phyloP scores from a whole-genome alignment of 2,888 invertebrate species.

The Drosophila melanosoma region DNA sequence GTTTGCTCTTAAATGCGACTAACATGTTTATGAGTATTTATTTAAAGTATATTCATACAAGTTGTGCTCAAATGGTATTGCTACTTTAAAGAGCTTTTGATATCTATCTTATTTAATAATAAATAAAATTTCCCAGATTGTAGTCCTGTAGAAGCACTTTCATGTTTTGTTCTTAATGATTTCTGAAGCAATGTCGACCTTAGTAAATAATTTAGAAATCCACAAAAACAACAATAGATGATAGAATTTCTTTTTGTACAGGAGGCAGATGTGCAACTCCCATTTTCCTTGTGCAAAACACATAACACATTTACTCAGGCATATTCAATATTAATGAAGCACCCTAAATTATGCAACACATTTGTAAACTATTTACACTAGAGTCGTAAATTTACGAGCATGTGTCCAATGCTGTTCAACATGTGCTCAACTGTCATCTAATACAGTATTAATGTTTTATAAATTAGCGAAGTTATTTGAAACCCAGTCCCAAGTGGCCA shows the following conservation, averaged over 20 bases:
- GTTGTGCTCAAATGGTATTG: background rate
- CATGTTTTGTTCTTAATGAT: background rate
- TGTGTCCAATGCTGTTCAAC: constrained; percentile 17
- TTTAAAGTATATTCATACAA: background rate
- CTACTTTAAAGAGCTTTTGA: background rate
- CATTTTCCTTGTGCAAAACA: too few relatives aligned
- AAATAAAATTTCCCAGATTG: background rate
- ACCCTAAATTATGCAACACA: constrained; percentile 43
- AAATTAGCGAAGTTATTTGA: constrained; percentile 15
- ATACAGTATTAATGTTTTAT: constrained; percentile 37
- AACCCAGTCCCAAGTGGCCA: constrained; percentile 13
- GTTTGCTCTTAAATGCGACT: background rate
- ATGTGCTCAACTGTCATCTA: constrained; percentile 33
- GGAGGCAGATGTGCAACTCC: too few relatives aligned
- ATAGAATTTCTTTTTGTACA: too few relatives aligned
- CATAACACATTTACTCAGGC: background rate
- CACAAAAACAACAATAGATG: too few relatives aligned
- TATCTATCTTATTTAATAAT: background rate
- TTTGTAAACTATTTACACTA: constrained; percentile 53
- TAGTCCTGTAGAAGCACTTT: background rate
- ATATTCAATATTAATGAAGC: constrained; percentile 4
- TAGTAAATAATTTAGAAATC: too few relatives aligned
- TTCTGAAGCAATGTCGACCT: background rate
- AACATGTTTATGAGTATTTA: background rate
- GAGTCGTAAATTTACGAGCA: constrained; percentile 39